Conservation (phyloP, 2,113 vertebrate genomes). For the Campylorhamphus procurvoides region DNA sequence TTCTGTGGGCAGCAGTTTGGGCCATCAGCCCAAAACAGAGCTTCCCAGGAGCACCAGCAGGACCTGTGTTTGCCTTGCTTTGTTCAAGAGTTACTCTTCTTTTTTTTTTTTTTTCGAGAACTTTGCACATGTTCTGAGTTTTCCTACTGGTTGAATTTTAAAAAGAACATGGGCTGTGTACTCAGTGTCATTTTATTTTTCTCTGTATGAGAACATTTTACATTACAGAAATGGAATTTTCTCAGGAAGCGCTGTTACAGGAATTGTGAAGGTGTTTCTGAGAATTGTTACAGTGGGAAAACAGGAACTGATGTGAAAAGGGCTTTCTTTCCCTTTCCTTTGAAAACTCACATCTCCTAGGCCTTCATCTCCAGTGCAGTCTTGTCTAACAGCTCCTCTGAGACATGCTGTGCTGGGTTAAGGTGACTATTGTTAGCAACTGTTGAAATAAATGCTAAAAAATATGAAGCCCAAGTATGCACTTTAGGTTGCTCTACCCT, state of each 20-base stretch:
- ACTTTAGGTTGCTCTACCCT: background rate
- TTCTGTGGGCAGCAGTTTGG: background rate
- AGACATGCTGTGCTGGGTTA: background rate
- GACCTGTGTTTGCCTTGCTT: background rate
- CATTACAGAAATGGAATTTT: background rate
- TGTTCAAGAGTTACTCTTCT: background rate
- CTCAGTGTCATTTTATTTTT: background rate
- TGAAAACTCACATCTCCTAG: background rate
- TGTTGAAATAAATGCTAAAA: background rate
- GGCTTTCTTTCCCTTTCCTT: background rate
- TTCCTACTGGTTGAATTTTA: background rate
- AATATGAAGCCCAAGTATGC: background rate
- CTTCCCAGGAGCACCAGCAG: background rate
- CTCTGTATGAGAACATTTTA: background rate
- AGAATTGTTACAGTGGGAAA: background rate
- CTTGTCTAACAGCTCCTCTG: background rate
- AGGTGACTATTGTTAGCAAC: background rate
- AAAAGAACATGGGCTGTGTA: accelerated
- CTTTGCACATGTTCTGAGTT: background rate
- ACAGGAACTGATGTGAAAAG: background rate
- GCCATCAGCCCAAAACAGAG: background rate
- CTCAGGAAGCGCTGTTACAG: background rate
- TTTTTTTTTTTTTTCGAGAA: background rate
- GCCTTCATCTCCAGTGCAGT: background rate
- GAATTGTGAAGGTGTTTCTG: background rate